Base-by-base conservation (phyloP, 1,140 invertebrate species). In the Drosophila lacteicornis region DNA sequence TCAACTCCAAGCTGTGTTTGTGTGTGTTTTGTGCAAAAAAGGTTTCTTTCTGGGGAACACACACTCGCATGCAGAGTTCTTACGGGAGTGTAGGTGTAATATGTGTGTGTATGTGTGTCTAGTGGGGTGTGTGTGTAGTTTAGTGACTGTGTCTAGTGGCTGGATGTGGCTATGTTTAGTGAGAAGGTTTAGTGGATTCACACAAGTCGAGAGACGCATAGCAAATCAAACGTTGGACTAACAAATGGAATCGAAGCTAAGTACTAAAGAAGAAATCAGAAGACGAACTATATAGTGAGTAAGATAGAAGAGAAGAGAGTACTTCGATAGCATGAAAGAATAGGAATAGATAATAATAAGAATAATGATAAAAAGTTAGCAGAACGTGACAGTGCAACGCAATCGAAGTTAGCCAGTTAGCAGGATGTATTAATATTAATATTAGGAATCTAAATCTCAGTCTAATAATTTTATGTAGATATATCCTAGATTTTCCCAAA, bases 131-230 rank as follows among this genome's bases (percentile, higher is more conserved):
- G 33, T 36, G 33, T 36, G 9, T 36, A 9, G 8, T 9, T 33
- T 33, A 33, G 1, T 33, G 30, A 33, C 5, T 56, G 55, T 80
- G 60, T 66, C 49, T 3, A 47, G 30, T 59, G 42, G 59, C 36
- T 43, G 49, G 17, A 11, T 25, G 1, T 25, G 22, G 22, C 22
- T 15, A 56, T 56, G 53, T 56, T 56, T 4, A 56, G 53, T 56
- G 57, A 58, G 15, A 38, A 25, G 53, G 13, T 49, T 50, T 75
- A 47, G 50, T 59, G 56, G 43, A 75, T 50, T 58, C 61, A 73
- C 75, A 80, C 74, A 81, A 75, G 75, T 87, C 70, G 47, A 79
- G 66, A 86, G 63, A 77, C 77, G 84, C 83, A 87, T 87, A 88
- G 80, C 84, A 87, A 88, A 83, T 80, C 59, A 87, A 77, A 77